Percentiles rank a stretch among this genome's conserved stretches.
phyloP scores from a whole-genome alignment of 1,140 invertebrate genomes.

The Drosophila novamexicana region DNA sequence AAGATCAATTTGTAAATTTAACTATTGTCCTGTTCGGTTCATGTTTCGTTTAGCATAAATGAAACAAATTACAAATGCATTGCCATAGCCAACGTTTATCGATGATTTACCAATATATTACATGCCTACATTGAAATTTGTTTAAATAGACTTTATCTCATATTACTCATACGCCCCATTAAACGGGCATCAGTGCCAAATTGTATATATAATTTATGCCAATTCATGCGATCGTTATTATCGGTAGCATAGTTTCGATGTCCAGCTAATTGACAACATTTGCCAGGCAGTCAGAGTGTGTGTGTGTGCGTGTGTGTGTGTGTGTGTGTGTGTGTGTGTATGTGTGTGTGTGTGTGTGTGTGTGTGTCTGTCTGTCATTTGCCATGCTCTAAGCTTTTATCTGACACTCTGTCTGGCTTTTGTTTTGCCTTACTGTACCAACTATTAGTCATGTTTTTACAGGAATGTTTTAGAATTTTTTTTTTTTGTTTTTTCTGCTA shows the following conservation, averaged over 20 bases:
- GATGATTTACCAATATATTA: neutral
- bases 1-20: neutral
- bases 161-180: constrained; percentile 36
- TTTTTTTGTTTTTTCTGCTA: constrained; percentile 47
- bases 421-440: constrained; percentile 66
- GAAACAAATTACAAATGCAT: neutral
- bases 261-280: constrained; percentile 71
- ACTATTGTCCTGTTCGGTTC: neutral
- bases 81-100: neutral
- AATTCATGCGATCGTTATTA: constrained; percentile 53
- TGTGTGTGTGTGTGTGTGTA: neutral
- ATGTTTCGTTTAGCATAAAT: neutral
- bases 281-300: constrained; percentile 41
- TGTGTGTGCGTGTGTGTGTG: too few relatives aligned
- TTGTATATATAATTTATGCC: constrained; percentile 30
- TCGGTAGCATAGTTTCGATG: constrained; percentile 45
- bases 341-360: constrained; percentile 5
- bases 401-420: constrained; percentile 73
- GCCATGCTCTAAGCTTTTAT: constrained; percentile 70
- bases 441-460: constrained; percentile 77
- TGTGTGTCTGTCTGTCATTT: constrained; percentile 36
- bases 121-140: neutral
- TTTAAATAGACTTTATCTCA: neutral
- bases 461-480: constrained; percentile 22
- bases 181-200: constrained; percentile 15